Evolutionary conservation across 2,888 invertebrate genomes (phyloP), one percentile per base, ranked within the genome.

Genomic region (Gonocerus acuteangulatus): DNA sequence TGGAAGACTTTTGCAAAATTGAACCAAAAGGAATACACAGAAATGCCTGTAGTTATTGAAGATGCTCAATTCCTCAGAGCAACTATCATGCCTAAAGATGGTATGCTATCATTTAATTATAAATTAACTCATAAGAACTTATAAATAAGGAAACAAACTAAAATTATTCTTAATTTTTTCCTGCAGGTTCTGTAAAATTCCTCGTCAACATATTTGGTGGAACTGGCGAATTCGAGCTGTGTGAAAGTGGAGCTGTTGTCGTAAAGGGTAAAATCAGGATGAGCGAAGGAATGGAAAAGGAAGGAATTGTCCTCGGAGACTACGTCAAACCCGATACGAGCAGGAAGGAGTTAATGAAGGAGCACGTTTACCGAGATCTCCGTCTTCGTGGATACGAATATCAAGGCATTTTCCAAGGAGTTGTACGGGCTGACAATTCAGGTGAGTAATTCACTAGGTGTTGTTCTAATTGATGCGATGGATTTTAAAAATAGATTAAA

Each of bases 1-100:
- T 94, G 94, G 94, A 86, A 85, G 73, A 88, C 89, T 0, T 83
- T 87, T 70, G 90, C 92, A 2, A 92, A 91, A 74, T 76, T 89
- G 66, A 80, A 82, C 65, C 86, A 86, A 60, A 80, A 78, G 61
- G 85, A 87, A 67, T 82, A 78, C 68, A 85, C 90, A 69, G 85
- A 90, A 70, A 81, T 89, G 32, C 85, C 95, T 0, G 86, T 99
- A 0, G 79, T 91, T 2, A 80, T 99, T 69, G 93, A 96, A 74
- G 83, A 97, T 74, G 82, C 96, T 1, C 86, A 88, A 69, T 94
- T 99, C 74, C 86, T 87, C 70, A 83, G 95, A 58, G 96, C 97
- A 2, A 97, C 96, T 2, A 92, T 96, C 68, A 80, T 97, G 75
- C 89, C 90, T 21, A 89, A 89, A 72, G 89, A 90, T 65, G 71